These are phyloP conservation scores for Sturnira hondurensis DNA, from an alignment of 2,113 vertebrate species.

Conservation along the genomic window DNA sequence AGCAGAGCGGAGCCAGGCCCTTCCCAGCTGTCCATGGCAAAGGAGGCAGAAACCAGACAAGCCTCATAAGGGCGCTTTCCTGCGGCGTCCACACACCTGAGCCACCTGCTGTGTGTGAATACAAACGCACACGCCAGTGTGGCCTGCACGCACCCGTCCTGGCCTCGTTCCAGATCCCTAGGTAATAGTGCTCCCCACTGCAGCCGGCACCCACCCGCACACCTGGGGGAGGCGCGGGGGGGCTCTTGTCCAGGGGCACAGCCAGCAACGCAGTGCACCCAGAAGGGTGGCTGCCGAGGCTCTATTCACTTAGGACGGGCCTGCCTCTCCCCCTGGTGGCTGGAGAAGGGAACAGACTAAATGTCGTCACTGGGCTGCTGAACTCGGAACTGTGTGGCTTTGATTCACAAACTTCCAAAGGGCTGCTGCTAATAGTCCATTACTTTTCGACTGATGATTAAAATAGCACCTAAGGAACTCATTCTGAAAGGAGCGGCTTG, in stretches of 20 bases:
- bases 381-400: rapidly evolving
- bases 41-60: not conserved
- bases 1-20: not conserved
- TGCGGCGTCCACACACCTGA: rapidly evolving
- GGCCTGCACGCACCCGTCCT: not conserved
- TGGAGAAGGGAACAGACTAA: not conserved
- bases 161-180: not conserved
- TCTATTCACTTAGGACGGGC: not conserved
- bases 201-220: not conserved
- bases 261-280: not conserved
- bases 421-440: not conserved
- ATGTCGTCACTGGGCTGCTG: not conserved
- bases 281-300: rapidly evolving
- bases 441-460: not conserved
- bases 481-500: not conserved
- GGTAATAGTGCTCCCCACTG: not conserved
- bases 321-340: slow-evolving; percentile 14
- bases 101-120: not conserved
- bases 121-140: not conserved
- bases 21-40: not conserved
- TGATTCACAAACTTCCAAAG: not conserved
- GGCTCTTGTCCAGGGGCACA: not conserved
- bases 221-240: not conserved
- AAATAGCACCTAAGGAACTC: not conserved
- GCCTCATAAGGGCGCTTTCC: rapidly evolving